Evolutionary conservation across 2,797 vertebrate genomes (phyloP).

Genomic region (Xenentodon cancila): DNA sequence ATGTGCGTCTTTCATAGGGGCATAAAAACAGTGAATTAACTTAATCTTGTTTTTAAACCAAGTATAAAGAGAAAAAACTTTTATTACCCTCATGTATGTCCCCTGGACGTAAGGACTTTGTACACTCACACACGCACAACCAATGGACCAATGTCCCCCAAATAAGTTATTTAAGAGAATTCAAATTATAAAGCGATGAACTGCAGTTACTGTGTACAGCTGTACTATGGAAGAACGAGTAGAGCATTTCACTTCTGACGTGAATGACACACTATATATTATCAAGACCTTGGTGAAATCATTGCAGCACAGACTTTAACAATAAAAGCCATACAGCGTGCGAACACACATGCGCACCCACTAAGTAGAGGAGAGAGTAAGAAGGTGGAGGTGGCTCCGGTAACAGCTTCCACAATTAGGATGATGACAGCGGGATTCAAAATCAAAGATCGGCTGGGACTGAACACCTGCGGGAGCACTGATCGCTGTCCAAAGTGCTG

Average conservation of each 20-base stretch:
- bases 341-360: slow-evolving; percentile 1
- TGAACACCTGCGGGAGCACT: slow-evolving; percentile 29
- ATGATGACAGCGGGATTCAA: slow-evolving; percentile 29
- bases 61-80: no score
- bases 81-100: no score
- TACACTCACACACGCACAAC: neutral
- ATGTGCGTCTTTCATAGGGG: no score
- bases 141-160: no score
- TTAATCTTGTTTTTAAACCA: no score
- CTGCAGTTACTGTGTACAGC: slow-evolving; percentile 16
- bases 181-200: slow-evolving; percentile 31
- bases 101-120: neutral
- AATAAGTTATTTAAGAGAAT: slow-evolving; percentile 18
- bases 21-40: no score
- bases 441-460: slow-evolving; percentile 21
- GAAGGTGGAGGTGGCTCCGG: neutral
- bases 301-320: slow-evolving; percentile 35
- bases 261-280: slow-evolving; percentile 31
- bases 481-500: slow-evolving; percentile 66
- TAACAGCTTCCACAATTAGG: slow-evolving; percentile 5
- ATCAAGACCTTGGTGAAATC: slow-evolving; percentile 39
- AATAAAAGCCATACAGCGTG: slow-evolving; percentile 9
- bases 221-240: slow-evolving; percentile 6
- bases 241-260: slow-evolving; percentile 23
- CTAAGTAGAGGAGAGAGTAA: neutral